These are phyloP conservation scores for Capreolus pygargus DNA, from an alignment of 2,113 vertebrate genomes.

Conservation along the genomic window DNA sequence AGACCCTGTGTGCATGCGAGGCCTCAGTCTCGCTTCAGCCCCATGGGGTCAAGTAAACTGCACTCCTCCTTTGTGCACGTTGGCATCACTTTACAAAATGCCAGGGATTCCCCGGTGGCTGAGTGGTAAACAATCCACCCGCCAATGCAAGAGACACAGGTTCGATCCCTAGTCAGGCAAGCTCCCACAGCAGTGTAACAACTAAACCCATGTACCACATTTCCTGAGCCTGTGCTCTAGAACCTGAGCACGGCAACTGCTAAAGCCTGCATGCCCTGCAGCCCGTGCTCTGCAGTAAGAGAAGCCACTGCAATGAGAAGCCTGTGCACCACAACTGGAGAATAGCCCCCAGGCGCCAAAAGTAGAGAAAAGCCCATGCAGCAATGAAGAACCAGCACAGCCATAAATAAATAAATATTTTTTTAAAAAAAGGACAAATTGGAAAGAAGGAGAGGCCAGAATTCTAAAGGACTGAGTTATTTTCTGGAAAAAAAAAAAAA, in stretches of 20 bases:
- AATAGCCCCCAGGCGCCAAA: not conserved
- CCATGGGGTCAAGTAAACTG: not conserved
- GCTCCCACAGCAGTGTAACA: not conserved
- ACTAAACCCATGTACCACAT: not conserved
- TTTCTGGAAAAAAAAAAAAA: not conserved
- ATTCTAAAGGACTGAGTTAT: not conserved
- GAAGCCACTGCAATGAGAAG: not conserved
- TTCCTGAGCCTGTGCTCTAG: not conserved
- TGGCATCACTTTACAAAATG: not conserved
- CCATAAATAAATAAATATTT: not conserved
- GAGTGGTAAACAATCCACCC: not conserved
- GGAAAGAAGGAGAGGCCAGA: not conserved
- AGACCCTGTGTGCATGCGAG: not conserved
- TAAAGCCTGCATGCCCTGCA: not conserved
- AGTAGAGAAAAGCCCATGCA: not conserved
- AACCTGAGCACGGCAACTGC: not conserved
- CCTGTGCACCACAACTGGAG: not conserved
- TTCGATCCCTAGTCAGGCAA: not conserved
- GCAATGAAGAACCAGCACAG: not conserved
- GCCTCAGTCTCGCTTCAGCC: not conserved
- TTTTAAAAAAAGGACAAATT: not conserved
- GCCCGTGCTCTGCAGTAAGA: not conserved
- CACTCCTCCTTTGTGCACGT: not conserved
- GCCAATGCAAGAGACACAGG: not conserved
- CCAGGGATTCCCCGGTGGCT: not conserved